Base-by-base conservation (phyloP, 2,113 vertebrate genomes). In the Notechis scutatus region DNA sequence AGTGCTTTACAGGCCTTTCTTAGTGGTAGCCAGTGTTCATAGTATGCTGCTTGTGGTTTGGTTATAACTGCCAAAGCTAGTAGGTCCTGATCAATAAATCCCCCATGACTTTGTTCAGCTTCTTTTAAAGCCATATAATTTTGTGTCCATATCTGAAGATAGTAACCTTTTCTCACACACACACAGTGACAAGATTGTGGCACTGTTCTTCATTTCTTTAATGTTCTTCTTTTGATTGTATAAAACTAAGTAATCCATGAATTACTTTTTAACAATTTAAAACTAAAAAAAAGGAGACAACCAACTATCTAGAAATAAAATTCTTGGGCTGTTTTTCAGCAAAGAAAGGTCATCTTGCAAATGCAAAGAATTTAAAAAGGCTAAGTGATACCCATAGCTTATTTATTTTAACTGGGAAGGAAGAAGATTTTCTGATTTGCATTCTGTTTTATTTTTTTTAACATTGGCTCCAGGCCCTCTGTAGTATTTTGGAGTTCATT, bases 401-500 rank as follows among this genome's bases (percentile, higher is more conserved):
- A n/a, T 87, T 18, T 20, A 11, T 86, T 64, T 57, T 34, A 54
- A 64, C 29, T 42, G 59, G 81, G 14, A 21, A 93, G n/a, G 23
- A 21, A 93, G n/a, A 18, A 21, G 15, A 64, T 86, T n/a, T 45
- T 34, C 81, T 59, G 12, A 14, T 61, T 59, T 88, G 85, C 42
- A 45, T 88, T 34, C 57, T 61, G 64, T 29, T 42, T 81, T 81
- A 21, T 21, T 90, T 90, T 45, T 85, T 85, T 24, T 90, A 93
- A 91, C n/a, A 90, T 54, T 56, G 87, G 4, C 64, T 94, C 87
- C 87, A 95, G 74, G 10, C 5, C 81, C 61, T 87, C 87, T 91
- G 45, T 89, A 93, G 90, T 74, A 90, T 93, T 95, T 92, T 74
- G 56, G 74, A 85, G 59, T 92, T 91, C 90, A 95, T 29, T 93